A percentile compares a stretch with the other conserved stretches of the same genome.
Evolutionary conservation across 2,797 vertebrate species (phyloP).

Genomic region (Pygocentrus nattereri): DNA sequence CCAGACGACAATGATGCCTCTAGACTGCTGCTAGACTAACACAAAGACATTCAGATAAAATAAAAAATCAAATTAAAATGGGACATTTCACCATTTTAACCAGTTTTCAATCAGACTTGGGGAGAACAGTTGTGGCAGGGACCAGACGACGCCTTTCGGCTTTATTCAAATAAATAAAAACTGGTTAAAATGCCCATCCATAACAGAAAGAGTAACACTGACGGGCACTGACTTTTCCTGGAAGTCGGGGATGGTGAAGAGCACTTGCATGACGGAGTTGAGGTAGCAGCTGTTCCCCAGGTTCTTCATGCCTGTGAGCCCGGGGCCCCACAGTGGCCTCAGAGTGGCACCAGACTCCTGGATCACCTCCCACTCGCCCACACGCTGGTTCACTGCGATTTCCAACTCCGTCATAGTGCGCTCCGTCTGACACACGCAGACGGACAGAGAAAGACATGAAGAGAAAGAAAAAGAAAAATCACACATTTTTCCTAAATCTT

Average conservation of each 20-base stretch:
- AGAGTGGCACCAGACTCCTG: conserved; percentile 95
- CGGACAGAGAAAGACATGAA: not conserved
- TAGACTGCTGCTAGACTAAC: too few species aligned
- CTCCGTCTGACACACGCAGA: conserved; percentile 85
- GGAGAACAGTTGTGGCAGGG: too few species aligned
- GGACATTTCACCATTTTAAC: too few species aligned
- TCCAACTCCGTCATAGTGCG: conserved; percentile 98
- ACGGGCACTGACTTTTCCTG: conserved; percentile 87
- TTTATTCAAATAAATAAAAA: too few species aligned
- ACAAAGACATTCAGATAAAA: too few species aligned
- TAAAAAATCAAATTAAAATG: too few species aligned
- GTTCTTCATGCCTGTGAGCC: conserved; percentile 96
- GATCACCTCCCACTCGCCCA: conserved; percentile 98
- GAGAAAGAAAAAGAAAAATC: not conserved
- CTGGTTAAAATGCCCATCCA: too few species aligned
- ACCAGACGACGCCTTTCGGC: too few species aligned
- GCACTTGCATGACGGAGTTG: conserved; percentile 99
- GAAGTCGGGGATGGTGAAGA: conserved; percentile 99
- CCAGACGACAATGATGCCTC: too few species aligned
- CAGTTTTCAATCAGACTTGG: too few species aligned
- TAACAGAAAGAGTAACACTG: not conserved
- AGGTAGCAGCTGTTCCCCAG: conserved; percentile 99
- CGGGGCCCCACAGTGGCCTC: conserved; percentile 89
- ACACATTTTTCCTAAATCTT: too few species aligned
- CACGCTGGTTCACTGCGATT: conserved; percentile 98